phyloP scores from a whole-genome alignment of 2,888 invertebrate species.

The Unio delphinus region DNA sequence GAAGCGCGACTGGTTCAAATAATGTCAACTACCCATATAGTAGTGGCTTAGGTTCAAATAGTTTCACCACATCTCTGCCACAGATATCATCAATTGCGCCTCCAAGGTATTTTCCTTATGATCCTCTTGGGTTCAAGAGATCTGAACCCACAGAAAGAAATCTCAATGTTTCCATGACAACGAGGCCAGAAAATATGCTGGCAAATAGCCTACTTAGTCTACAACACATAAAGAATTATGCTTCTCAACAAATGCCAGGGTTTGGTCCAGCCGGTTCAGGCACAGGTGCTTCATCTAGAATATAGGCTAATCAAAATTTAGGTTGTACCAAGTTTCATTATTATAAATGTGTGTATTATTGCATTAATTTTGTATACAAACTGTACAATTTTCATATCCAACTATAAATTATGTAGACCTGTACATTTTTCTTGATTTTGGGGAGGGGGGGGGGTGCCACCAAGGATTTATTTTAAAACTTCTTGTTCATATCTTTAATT shows the following conservation, averaged over 20 bases:
- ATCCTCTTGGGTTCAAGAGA: constrained; percentile 86
- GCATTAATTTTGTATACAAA: too few species aligned
- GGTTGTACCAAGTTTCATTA: too few species aligned
- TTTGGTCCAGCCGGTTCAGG: too few species aligned
- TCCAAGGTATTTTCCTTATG: constrained; percentile 81
- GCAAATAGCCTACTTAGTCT: constrained; percentile 75
- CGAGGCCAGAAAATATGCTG: constrained; percentile 50
- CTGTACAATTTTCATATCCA: too few species aligned
- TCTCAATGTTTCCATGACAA: constrained; percentile 56
- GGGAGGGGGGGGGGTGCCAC: too few species aligned
- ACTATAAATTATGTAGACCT: too few species aligned
- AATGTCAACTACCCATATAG: constrained; percentile 43
- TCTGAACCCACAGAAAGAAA: constrained; percentile 43
- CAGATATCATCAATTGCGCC: constrained; percentile 69
- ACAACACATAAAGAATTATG: constrained; percentile 93
- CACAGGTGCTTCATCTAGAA: too few species aligned
- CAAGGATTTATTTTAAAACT: too few species aligned
- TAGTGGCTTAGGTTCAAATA: constrained; percentile 42
- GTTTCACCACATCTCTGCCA: constrained; percentile 63
- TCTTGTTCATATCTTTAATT: too few species aligned
- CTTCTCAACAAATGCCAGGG: constrained; percentile 62
- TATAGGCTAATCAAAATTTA: too few species aligned
- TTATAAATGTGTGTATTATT: too few species aligned
- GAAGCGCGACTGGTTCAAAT: constrained; percentile 43
- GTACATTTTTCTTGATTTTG: too few species aligned